Evolutionary conservation across 1,140 invertebrate species (phyloP), one percentile per base, ranked within the genome.

Genomic region (Dermatophagoides farinae): DNA sequence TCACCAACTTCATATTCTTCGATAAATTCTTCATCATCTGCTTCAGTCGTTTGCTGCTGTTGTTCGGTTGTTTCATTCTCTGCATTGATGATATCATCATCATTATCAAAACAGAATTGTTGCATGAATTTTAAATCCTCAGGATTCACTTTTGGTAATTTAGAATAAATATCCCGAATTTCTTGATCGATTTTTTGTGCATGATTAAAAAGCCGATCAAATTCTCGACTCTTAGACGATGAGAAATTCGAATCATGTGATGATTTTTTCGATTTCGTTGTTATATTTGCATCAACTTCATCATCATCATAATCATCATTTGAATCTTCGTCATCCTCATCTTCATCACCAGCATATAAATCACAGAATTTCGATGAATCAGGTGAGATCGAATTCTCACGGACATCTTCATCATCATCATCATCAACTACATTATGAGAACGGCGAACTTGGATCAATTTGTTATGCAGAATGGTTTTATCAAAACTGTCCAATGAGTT

Each of bases 131-230:
- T 18, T 47, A 58, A 11, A 46, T 58, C 57, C 1, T 58, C 43
- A n/a, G 57, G 39, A 49, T 46, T 58, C 4, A 58, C 16, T 46
- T 41, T 9, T 25, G 57, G 57, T 18, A 58, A 31, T 23, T 58
- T 12, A 1, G 57, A 14, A 39, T 44, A 46, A 58, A 58, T 58
- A 10, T 58, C 39, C 43, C 6, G 16, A 58, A 58, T 58, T 12
- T 58, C 41, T 11, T 23, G 39, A 20, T 46, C 57, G 4, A 46
- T 23, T 11, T 46, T 38, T 14, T 31, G 31, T 31, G 31, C 31
- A 31, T 31, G 31, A 31, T 31, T 31, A 31, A 31, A 31, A 4
- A 31, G 31, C 8, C 20, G 14, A 38, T 25, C n/a, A 53, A 22
- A 38, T 25, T 20, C 2, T 16, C 12, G 14, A 38, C n/a, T 5